Conservation (phyloP, 2,113 vertebrate genomes). For the Lamprologus callipterus region DNA sequence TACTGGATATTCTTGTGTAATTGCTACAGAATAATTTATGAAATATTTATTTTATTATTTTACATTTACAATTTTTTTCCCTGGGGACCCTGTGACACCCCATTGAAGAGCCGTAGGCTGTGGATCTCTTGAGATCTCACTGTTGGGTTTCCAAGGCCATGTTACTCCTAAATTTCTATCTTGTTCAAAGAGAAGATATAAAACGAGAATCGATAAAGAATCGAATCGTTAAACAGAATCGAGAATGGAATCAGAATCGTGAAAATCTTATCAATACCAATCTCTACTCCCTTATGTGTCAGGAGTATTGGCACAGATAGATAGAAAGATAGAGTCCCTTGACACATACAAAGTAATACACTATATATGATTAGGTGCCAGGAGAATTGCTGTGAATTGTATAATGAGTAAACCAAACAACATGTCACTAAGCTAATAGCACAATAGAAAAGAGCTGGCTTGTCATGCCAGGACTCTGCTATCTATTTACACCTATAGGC, state of each 20-base stretch:
- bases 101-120: neutral
- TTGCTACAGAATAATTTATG: neutral
- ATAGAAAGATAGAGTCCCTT: neutral
- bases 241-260: neutral
- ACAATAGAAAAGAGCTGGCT: neutral
- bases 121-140: neutral
- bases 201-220: neutral
- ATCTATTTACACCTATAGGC: neutral
- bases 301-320: neutral
- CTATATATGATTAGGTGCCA: neutral
- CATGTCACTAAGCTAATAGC: neutral
- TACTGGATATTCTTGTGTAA: neutral
- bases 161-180: neutral
- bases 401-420: neutral
- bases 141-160: fast-evolving
- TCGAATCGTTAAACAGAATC: neutral
- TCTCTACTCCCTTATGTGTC: neutral
- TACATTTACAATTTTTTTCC: neutral
- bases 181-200: neutral
- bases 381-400: neutral
- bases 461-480: neutral
- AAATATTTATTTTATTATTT: neutral
- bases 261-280: neutral
- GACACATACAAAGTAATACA: neutral
- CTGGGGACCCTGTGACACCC: neutral